Evolutionary conservation across 2,797 vertebrate genomes (phyloP), one percentile per base, ranked within the genome.

Genomic region (Crenuchus spilurus): DNA sequence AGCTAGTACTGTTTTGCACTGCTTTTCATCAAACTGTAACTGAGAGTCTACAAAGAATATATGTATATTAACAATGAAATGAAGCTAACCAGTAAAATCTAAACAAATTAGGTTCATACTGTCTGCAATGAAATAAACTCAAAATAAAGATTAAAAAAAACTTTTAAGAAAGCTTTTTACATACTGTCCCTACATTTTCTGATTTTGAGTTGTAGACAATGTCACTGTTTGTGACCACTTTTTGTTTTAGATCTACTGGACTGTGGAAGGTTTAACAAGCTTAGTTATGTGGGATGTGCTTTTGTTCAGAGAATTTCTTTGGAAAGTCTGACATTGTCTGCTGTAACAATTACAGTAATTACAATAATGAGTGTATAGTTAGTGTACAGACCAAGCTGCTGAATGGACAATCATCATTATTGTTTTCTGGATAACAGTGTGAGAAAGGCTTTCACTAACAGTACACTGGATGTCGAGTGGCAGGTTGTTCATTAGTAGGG

Each of bases 371-470:
- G 51, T 16, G 26, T 26, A 54, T 28, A 54, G 1, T 11, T 30
- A 54, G 51, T 16, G 26, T 26, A 54, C 16, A 54, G 1, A 10
- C 13, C 13, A 16, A 16, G 24, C 24, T 16, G 51, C 46, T 35
- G 49, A 78, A 31, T 22, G 46, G 57, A 49, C 74, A 37, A 31
- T 41, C 67, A 26, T 42, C 60, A 24, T 51, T 37, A 20, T 52
- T 54, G 44, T 62, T 71, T 54, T 62, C 28, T 68, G 63, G 55
- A 35, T n/a, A 48, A 42, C 42, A 62, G 48, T 30, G 26, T 35
- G 67, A 75, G 61, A 55, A 37, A 35, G 44, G 9, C 70, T 46
- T 52, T 51, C n/a, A 33, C 63, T 62, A 39, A 63, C 30, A 33
- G 64, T 37, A 44, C 20, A 30, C 58, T 51, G 62, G 58, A 26